These are phyloP conservation scores for Parthenolecanium corni DNA, from an alignment of 2,888 invertebrate genomes.

Conservation along the genomic window DNA sequence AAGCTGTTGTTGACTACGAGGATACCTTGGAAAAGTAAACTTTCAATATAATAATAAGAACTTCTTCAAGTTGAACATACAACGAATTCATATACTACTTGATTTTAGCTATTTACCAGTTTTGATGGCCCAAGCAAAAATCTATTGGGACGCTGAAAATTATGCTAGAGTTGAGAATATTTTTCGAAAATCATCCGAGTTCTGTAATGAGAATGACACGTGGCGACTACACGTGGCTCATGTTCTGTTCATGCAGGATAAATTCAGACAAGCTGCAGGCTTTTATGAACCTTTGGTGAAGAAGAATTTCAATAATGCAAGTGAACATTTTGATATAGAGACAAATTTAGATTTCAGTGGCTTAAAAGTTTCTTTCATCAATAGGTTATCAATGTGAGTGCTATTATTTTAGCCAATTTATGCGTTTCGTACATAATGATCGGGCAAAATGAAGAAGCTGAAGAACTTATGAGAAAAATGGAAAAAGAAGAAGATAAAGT, in stretches of 20 bases:
- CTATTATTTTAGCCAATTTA: slow-evolving; percentile 94
- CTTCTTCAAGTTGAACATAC: neutral
- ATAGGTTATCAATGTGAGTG: slow-evolving; percentile 82
- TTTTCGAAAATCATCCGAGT: slow-evolving; percentile 92
- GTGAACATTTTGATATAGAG: slow-evolving; percentile 30
- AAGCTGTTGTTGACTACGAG: slow-evolving; percentile 83
- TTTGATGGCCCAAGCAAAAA: slow-evolving; percentile 98
- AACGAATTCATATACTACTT: neutral
- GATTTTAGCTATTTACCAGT: slow-evolving; percentile 75
- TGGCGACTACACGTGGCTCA: slow-evolving; percentile 99
- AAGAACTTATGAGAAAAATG: slow-evolving; percentile 95
- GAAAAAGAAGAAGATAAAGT: slow-evolving; percentile 94
- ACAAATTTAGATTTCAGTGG: neutral
- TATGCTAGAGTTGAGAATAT: slow-evolving; percentile 93
- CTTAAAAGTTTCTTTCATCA: neutral
- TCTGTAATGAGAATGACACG: slow-evolving; percentile 91
- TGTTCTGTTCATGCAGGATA: slow-evolving; percentile 98
- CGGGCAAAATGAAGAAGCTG: slow-evolving; percentile 95
- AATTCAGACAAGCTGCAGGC: slow-evolving; percentile 93
- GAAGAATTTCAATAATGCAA: slow-evolving; percentile 77
- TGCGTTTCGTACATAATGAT: slow-evolving; percentile 99
- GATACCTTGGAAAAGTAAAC: slow-evolving; percentile 62
- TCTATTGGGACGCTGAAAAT: slow-evolving; percentile 95
- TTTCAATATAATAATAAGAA: neutral
- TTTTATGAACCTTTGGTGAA: slow-evolving; percentile 97